Evolutionary conservation across 2,888 invertebrate genomes (phyloP).

Genomic region (Piscicola geometra): DNA sequence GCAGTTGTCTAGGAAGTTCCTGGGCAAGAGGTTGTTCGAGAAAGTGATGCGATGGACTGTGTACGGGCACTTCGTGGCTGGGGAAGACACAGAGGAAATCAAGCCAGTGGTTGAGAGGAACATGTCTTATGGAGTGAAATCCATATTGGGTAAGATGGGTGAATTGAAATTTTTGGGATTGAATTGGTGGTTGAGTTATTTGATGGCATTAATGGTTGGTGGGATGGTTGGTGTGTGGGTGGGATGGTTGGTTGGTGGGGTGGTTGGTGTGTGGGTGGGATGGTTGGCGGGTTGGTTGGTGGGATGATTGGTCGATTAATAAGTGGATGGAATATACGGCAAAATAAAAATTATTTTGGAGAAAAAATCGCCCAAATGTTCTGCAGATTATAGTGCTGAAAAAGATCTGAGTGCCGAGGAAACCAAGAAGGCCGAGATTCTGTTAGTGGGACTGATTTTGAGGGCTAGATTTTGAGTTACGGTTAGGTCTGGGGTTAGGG

Average conservation of each 20-base stretch:
- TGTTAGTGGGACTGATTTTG: no score
- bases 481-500: no score
- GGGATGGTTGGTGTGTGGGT: neutral
- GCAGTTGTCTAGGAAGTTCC: conserved; percentile 70
- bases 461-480: no score
- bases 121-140: conserved; percentile 92
- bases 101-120: conserved; percentile 60
- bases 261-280: neutral
- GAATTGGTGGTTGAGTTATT: no score
- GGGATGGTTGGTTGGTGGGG: no score
- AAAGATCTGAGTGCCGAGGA: conserved; percentile 81
- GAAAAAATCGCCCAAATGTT: no score
- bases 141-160: conserved; percentile 78
- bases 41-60: conserved; percentile 85
- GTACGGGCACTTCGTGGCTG: conserved; percentile 98
- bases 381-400: conserved; percentile 89
- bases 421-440: conserved; percentile 87
- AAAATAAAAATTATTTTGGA: no score
- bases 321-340: neutral
- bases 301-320: neutral
- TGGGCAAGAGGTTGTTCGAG: conserved; percentile 79
- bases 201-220: no score
- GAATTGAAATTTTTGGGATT: no score
- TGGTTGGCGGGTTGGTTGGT: neutral
- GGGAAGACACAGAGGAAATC: conserved; percentile 77